Evolutionary conservation across 2,888 invertebrate genomes (phyloP), one percentile per base, ranked within the genome.

Genomic region (Dusona sp.): DNA sequence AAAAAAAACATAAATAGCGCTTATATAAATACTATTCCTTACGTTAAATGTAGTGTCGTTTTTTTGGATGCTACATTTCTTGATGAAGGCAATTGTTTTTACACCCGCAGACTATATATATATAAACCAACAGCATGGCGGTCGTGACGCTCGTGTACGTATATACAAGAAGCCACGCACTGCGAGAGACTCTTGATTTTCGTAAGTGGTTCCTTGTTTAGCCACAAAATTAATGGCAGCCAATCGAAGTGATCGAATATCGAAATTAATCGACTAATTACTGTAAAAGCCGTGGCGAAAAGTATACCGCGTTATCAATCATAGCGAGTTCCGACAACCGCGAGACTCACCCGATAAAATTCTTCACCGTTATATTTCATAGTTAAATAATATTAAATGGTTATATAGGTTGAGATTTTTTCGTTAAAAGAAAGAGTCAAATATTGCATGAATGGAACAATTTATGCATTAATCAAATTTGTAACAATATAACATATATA

Each of bases 181-280:
- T 38, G 38, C 29, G 73, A 57, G 67, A 42, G 48, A 38, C 13
- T 61, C 68, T 73, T 33, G 48, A 64, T 68, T 42, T 42, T 75
- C 54, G 45, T 61, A 64, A 75, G 75, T 57, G 72, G 79, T 77
- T 77, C 81, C 79, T 88, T 89, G 88, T 90, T 90, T 89, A 86
- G 90, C 86, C 81, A 84, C 86, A 83, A 90, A 92, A 91, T 92
- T 91, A 88, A 90, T 36, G 65, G 88, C 86, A 89, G 90, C 90
- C 91, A 90, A 91, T 92, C 91, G 11, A 29, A 90, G 89, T 79
- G 89, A 87, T 87, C 89, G 91, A 91, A 91, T 92, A 91, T 86
- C 77, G 85, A 86, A 84, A 89, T 90, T 91, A 90, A 91, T 92
- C 90, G 91, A 90, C 91, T 91, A 93, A 94, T 94, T 92, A 93